Conservation (phyloP, 2,797 vertebrate genomes). For the Fundulus diaphanus region DNA sequence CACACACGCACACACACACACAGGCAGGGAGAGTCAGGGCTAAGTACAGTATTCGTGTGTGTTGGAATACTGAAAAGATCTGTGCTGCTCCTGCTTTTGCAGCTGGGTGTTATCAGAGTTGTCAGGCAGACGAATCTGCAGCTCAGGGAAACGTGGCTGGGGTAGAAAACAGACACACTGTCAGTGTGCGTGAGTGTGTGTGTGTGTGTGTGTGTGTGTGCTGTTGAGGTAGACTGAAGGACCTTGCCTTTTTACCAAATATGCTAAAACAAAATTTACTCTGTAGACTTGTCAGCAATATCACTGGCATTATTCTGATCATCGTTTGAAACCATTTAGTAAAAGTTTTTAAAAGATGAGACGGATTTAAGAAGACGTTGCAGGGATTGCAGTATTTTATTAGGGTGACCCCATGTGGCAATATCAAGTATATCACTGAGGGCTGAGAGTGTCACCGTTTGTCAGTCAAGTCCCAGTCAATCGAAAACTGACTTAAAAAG, state of each 20-base stretch:
- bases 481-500: neutral
- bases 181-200: conserved; percentile 24
- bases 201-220: conserved; percentile 7
- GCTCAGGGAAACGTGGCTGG: conserved; percentile 57
- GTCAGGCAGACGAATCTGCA: conserved; percentile 70
- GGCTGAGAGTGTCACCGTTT: too few species aligned
- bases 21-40: conserved; percentile 5
- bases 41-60: conserved; percentile 37
- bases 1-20: conserved; percentile 21
- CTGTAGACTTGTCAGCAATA: neutral
- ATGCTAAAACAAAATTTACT: neutral
- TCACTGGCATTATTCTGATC: neutral
- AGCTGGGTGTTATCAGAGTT: conserved; percentile 64
- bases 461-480: too few species aligned
- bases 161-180: conserved; percentile 58
- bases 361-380: neutral
- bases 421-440: neutral
- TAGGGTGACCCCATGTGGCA: neutral
- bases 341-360: neutral
- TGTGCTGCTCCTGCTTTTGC: conserved; percentile 59
- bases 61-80: conserved; percentile 52
- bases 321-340: neutral
- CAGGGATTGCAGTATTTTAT: conserved; percentile 2
- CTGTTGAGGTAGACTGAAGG: conserved; percentile 22
- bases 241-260: conserved; percentile 4